A percentile compares a stretch with the other conserved stretches of the same genome.
Conservation (phyloP, 2,888 invertebrate species). For the Scelioninae gen. 2 region DNA sequence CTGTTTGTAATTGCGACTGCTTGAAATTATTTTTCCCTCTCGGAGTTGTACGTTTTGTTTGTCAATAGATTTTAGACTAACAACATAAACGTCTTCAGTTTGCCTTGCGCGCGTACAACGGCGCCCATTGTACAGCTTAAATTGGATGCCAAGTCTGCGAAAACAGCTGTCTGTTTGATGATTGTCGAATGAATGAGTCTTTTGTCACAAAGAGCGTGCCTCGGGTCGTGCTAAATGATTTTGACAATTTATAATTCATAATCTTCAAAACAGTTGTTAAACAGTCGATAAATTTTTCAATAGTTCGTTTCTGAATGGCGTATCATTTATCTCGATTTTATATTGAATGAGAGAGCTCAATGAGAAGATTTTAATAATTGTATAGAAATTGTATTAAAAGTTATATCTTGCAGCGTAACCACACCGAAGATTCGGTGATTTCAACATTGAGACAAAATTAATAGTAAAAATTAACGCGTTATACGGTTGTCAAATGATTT, state of each 20-base stretch:
- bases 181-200: slow-evolving; percentile 61
- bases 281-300: slow-evolving; percentile 9
- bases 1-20: no score
- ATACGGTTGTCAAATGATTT: no score
- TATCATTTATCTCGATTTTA: no score
- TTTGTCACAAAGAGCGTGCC: slow-evolving; percentile 64
- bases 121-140: slow-evolving; percentile 48
- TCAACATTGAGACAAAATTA: no score
- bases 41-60: slow-evolving; percentile 2
- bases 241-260: slow-evolving; percentile 38
- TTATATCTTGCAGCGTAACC: no score
- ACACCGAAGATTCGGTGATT: no score
- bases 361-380: no score
- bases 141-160: slow-evolving; percentile 57
- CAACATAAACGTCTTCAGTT: slow-evolving; percentile 8
- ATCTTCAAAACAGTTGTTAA: slow-evolving; percentile 8
- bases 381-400: no score
- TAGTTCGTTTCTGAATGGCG: no score
- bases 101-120: slow-evolving; percentile 19
- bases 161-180: slow-evolving; percentile 64
- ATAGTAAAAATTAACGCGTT: no score
- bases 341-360: no score
- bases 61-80: background rate
- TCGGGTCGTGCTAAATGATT: slow-evolving; percentile 45
- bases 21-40: no score